Percentiles rank a stretch among this genome's conserved stretches.
phyloP scores from a whole-genome alignment of 2,888 invertebrate genomes.

The Pheosia gnoma region DNA sequence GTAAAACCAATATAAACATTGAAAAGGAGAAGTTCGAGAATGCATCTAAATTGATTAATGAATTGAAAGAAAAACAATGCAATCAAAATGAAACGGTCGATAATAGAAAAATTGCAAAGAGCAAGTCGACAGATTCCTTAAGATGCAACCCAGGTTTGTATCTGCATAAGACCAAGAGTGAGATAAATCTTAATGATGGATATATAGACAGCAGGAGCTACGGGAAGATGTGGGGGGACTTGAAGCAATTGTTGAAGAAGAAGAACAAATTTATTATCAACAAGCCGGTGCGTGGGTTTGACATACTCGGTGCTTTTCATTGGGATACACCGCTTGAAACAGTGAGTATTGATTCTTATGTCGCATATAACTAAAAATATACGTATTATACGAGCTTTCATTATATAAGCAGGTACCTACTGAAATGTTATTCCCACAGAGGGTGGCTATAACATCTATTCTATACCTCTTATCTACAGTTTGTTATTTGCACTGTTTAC shows the following conservation, averaged over 20 bases:
- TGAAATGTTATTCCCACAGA: too few relatives aligned
- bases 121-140: conserved; percentile 52
- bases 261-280: conserved; percentile 60
- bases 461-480: too few relatives aligned
- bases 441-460: too few relatives aligned
- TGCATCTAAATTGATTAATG: conserved; percentile 43
- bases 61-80: conserved; percentile 48
- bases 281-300: conserved; percentile 48
- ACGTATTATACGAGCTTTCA: too few relatives aligned
- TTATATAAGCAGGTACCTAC: neutral
- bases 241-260: conserved; percentile 55
- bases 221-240: conserved; percentile 53
- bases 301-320: conserved; percentile 57
- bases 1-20: conserved; percentile 34
- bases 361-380: too few relatives aligned
- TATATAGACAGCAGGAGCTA: conserved; percentile 31
- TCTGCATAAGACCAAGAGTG: conserved; percentile 53
- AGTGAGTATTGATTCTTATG: conserved; percentile 38
- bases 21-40: conserved; percentile 47
- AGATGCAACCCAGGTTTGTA: conserved; percentile 33
- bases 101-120: conserved; percentile 42
- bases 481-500: too few relatives aligned
- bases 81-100: conserved; percentile 14
- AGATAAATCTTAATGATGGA: conserved; percentile 38
- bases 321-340: conserved; percentile 52